Base-by-base conservation (phyloP, 2,113 vertebrate genomes). In the Pipa parva region DNA sequence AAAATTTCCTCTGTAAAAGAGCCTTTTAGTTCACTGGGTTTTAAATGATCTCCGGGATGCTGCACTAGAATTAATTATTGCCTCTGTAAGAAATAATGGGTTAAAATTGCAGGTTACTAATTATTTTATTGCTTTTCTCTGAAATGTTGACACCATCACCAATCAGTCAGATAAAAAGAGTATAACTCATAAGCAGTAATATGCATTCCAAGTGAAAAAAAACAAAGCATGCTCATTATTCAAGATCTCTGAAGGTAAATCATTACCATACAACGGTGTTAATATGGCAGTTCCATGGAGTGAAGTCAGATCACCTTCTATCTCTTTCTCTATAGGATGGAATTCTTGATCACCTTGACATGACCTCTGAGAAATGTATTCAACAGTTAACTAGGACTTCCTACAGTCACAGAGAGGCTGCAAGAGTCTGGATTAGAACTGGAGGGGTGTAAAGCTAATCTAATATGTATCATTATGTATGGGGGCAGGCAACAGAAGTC, bases 341-440 rank as follows among this genome's bases (percentile, higher is more conserved):
- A 91, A 91, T 91, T 89, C 85, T 84, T 88, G 87, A 84, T 88
- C 88, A 90, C 88, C 87, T 89, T 91, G 85, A 88, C 81, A 86
- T 91, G 89, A 91, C 89, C 90, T 89, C 86, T 1, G 84, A 52
- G 84, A 88, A 90, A 87, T 89, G 87, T 88, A 87, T 88, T 86
- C 86, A 88, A 90, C 88, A 59, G 25, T 24, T 6, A 46, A 15
- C 13, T 21, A 27, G 52, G 26, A 55, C 15, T 29, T 2, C 28
- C 48, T 36, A 26, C 5, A 22, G 63, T 67, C 42, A 37, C 13
- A 39, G 13, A 12, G 29, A 27, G 24, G n/a, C 29, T 31, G 17
- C 15, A 20, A 29, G 21, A 20, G 31, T 49, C 15, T 25, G 52
- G 26, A 49, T 65, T 12, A 22, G 10, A 65, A 65, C 29, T 26